Base-by-base conservation (phyloP, 1,140 invertebrate species). In the Patella vulgata region DNA sequence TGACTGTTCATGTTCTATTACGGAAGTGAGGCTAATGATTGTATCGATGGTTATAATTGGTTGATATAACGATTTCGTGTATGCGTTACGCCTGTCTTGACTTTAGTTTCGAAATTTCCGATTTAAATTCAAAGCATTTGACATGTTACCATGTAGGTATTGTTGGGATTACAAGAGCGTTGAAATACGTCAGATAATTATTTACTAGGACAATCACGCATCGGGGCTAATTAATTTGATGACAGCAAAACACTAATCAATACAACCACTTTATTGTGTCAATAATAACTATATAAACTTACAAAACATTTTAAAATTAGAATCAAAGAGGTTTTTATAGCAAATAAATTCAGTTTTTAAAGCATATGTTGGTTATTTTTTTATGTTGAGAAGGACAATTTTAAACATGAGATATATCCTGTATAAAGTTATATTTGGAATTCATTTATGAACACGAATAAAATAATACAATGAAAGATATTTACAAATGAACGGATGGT, bases 11-110 rank as follows among this genome's bases (percentile, higher is more conserved):
- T 51, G 58, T 6, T 46, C 33, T 47, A 21, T 9, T n/a, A 30
- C 58, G 58, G 58, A 59, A 59, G 58, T 31, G 48, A 39, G 46
- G 58, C 58, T 59, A 59, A 59, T 59, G 58, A 59, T 40, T 25
- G 50, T 51, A 59, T 59, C 58, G 51, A 39, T 39, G 58, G 47
- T 51, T 47, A 51, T 59, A 59, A 59, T 59, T 59, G 58, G 58
- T 39, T 21, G 21, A 59, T 36, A 59, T 47, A 28, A 59, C 58
- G 31, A 42, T 59, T 36, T 59, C 58, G 50, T 59, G 58, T 59
- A 33, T 27, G 36, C 51, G 36, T 59, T 19, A 31, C 42, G 42
- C 21, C 31, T 42, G 43, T 46, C 47, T 47, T 59, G 46, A 50
- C 31, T 48, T 59, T 39, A 1, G 47, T 36, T 36, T 36, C 57